A percentile compares a stretch with the other conserved stretches of the same genome.
phyloP scores from a whole-genome alignment of 2,888 invertebrate species.

The Heteromurus nitidus region DNA sequence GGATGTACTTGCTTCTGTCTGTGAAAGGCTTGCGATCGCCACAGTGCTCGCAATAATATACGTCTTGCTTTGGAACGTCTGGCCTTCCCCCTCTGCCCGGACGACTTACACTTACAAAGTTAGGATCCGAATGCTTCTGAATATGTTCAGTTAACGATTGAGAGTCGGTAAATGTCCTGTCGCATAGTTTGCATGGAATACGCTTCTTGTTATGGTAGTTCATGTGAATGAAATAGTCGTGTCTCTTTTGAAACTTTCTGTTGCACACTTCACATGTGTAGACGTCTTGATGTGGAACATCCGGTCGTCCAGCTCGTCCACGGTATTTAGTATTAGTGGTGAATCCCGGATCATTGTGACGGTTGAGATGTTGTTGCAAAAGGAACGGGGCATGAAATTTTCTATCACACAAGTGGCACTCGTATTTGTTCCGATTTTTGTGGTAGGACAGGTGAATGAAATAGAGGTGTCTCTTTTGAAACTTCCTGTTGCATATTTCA shows the following conservation, averaged over 20 bases:
- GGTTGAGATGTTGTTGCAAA: conserved; percentile 12
- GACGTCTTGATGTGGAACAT: conserved; percentile 27
- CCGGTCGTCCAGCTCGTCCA: not conserved
- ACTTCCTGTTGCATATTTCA: conserved; percentile 1
- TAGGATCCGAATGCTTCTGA: conserved; percentile 33
- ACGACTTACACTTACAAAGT: not conserved
- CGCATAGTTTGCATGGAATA: conserved; percentile 24
- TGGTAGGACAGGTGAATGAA: conserved; percentile 5
- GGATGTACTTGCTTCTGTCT: conserved; percentile 24
- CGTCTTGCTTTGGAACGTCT: conserved; percentile 45
- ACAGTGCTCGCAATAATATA: conserved; percentile 38
- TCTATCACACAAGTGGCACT: conserved; percentile 16
- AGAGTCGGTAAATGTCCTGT: not conserved
- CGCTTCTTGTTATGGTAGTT: not conserved
- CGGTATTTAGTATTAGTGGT: not conserved
- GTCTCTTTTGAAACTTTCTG: conserved; percentile 11
- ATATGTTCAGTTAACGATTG: too few relatives aligned
- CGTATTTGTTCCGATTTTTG: conserved; percentile 11
- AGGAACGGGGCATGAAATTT: not conserved
- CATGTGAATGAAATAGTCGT: conserved; percentile 6
- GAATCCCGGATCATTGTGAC: conserved; percentile 33
- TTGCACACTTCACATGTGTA: conserved; percentile 26
- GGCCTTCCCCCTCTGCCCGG: not conserved
- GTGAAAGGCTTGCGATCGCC: conserved; percentile 10
- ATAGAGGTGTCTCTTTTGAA: conserved; percentile 7